phyloP scores from a whole-genome alignment of 2,113 vertebrate species.

The Lagenorhynchus albirostris region DNA sequence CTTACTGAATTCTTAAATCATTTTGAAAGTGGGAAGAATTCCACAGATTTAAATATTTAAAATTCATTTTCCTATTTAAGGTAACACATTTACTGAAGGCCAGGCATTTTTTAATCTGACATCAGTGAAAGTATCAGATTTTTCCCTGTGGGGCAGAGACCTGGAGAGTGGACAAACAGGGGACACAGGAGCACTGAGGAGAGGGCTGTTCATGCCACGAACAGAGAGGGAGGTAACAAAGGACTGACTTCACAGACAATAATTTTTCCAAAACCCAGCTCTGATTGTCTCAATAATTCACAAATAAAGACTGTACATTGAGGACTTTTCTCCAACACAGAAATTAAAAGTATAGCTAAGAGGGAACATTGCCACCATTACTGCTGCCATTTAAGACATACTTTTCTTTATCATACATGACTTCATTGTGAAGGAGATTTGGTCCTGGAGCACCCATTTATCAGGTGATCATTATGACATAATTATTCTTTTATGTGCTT shows the following conservation, averaged over 20 bases:
- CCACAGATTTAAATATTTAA: neutral
- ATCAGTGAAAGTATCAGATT: neutral
- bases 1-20: neutral
- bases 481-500: neutral
- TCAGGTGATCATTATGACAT: neutral
- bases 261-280: neutral
- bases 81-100: neutral
- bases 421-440: neutral
- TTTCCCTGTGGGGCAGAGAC: neutral
- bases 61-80: neutral
- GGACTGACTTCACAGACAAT: neutral
- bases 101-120: neutral
- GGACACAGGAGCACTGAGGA: neutral
- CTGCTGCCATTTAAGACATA: neutral
- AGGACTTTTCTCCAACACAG: neutral
- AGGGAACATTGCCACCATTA: neutral
- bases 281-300: neutral
- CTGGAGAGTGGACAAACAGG: neutral
- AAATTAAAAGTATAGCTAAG: neutral
- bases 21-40: neutral
- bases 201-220: neutral
- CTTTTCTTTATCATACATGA: neutral
- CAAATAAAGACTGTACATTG: neutral
- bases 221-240: neutral
- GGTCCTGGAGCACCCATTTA: neutral